Percentiles rank a stretch among this genome's conserved stretches.
Conservation (phyloP, 35 echinoderm and acorn worm genomes). For the Anneissia japonica region DNA sequence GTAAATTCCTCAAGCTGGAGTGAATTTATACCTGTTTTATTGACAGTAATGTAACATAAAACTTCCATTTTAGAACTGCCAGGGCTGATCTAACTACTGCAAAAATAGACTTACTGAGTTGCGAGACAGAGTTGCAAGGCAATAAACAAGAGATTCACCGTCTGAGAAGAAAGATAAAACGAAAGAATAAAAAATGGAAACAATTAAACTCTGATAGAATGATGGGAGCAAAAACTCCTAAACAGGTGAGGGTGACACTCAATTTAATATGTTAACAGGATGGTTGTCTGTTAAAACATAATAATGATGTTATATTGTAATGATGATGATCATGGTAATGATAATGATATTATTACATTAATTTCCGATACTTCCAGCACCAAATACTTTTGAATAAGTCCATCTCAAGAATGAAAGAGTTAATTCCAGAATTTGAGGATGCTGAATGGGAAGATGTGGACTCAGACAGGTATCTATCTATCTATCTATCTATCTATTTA, state of each 20-base stretch:
- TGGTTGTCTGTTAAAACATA: too few relatives aligned
- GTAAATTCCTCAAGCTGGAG: too few relatives aligned
- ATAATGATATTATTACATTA: background rate
- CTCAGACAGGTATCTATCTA: background rate
- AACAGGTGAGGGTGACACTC: background rate
- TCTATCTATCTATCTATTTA: too few relatives aligned
- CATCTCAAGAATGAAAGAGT: slow-evolving; percentile 46
- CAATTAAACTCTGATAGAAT: background rate
- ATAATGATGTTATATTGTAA: too few relatives aligned
- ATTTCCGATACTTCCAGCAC: slow-evolving; percentile 31
- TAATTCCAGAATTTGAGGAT: slow-evolving; percentile 40
- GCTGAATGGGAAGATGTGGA: slow-evolving; percentile 36
- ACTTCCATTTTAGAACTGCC: background rate
- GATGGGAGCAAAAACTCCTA: background rate
- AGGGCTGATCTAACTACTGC: background rate
- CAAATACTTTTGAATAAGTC: slow-evolving; percentile 37
- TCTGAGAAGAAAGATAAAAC: background rate
- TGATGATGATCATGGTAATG: too few relatives aligned
- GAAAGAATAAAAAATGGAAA: background rate
- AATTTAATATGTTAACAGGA: too few relatives aligned
- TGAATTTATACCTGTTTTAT: too few relatives aligned
- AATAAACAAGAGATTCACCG: background rate
- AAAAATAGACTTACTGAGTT: background rate
- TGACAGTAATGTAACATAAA: background rate
- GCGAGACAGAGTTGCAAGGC: background rate